Conservation (phyloP, 1,140 invertebrate genomes). For the Littorina saxatilis region DNA sequence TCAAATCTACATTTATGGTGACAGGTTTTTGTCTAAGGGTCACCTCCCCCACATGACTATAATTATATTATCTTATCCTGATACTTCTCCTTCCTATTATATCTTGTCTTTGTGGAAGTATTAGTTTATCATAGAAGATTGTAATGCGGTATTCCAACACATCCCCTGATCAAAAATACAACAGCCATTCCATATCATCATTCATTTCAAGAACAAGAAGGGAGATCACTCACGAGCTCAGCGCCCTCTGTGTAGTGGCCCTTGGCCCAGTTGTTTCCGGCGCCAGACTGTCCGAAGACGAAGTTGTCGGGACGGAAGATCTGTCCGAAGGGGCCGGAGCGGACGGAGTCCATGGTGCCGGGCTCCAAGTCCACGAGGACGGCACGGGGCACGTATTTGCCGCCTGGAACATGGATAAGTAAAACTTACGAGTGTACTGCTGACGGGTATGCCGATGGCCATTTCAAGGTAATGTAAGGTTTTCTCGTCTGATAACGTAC, state of each 20-base stretch:
- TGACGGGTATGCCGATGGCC: not conserved
- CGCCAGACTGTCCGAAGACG: constrained; percentile 79
- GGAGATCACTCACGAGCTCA: constrained; percentile 79
- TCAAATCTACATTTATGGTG: not conserved
- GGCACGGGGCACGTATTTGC: constrained; percentile 94
- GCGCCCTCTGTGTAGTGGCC: constrained; percentile 96
- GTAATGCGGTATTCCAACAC: too few species aligned
- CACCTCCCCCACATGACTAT: too few species aligned
- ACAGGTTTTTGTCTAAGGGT: not conserved
- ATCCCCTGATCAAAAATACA: too few species aligned
- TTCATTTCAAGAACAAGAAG: too few species aligned
- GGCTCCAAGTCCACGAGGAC: constrained; percentile 95
- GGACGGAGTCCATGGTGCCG: constrained; percentile 95
- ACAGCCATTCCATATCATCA: too few species aligned
- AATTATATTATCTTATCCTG: too few species aligned
- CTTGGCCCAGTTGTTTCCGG: constrained; percentile 94
- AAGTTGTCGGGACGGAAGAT: constrained; percentile 89
- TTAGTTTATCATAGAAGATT: too few species aligned
- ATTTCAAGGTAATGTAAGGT: not conserved
- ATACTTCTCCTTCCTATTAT: too few species aligned
- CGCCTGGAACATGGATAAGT: constrained; percentile 70
- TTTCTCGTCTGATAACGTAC: not conserved
- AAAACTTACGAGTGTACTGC: not conserved
- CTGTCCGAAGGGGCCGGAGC: constrained; percentile 89
- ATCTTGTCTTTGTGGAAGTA: too few species aligned